Evolutionary conservation across 2,888 invertebrate genomes (phyloP), one percentile per base, ranked within the genome.

Genomic region (Cylindroiulus punctatus): DNA sequence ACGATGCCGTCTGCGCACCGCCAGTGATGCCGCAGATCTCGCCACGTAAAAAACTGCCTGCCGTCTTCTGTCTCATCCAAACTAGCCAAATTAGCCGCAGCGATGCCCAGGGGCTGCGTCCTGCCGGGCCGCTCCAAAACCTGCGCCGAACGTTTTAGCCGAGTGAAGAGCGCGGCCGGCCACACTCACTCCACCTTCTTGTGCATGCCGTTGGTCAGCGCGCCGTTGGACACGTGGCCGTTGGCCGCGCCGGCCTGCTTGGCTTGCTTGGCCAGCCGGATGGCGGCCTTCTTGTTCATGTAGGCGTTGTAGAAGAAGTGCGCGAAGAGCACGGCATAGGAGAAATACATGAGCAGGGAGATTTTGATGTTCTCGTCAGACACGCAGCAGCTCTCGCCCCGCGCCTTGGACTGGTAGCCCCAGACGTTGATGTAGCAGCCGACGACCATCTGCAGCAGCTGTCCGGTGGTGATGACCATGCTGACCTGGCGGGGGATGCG

Each of bases 241-340:
- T 52, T 57, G 57, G 2, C 12, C 1, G 52, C 52, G 0, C 14
- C 14, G 2, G 36, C 36, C 36, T n/a, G n/a, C n/a, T n/a, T n/a
- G n/a, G n/a, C n/a, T n/a, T n/a, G n/a, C 65, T 76, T 76, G 76
- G 76, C 76, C 30, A 76, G 76, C 76, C 76, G 76, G 14, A 26
- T 14, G 3, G 76, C 76, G 0, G 76, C 76, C 84, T 84, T 84
- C 84, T 84, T 90, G 83, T 89, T 89, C 87, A 97, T 92, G 91
- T 98, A 98, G 65, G 96, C 94, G 90, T 96, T 96, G 92, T 96
- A 96, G 93, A 98, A 98, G 94, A 98, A 98, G 90, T 95, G 93
- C 32, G 97, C 97, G 91, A 98, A 98, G 12, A 98, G 93, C 65
- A 97, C 95, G 91, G 97, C 96, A 91, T 98, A 98, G 88, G 97